Evolutionary conservation across 2,113 vertebrate species (phyloP).

Genomic region (Triplophysa tibetana): DNA sequence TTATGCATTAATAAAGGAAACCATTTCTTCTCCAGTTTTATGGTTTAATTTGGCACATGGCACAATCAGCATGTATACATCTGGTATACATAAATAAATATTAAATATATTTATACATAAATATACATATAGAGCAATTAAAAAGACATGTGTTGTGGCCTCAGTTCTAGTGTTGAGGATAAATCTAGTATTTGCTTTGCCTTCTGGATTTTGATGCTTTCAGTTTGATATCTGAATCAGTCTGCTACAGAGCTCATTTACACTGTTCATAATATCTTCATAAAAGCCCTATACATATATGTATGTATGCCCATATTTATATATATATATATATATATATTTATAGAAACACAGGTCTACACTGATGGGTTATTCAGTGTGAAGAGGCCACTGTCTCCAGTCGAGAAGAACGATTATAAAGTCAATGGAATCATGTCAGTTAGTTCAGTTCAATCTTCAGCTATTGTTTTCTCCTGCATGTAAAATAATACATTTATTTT

Average conservation of each 20-base stretch:
- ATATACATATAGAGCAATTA: slow-evolving; percentile 83
- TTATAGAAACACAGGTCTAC: slow-evolving; percentile 76
- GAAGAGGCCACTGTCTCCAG: slow-evolving; percentile 76
- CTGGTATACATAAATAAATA: slow-evolving; percentile 85
- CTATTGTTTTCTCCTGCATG: slow-evolving; percentile 79
- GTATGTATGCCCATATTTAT: slow-evolving; percentile 80
- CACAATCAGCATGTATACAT: slow-evolving; percentile 84
- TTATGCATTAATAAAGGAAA: slow-evolving; percentile 62
- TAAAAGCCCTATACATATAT: slow-evolving; percentile 82
- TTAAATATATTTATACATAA: slow-evolving; percentile 83
- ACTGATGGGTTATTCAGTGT: slow-evolving; percentile 75
- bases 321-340: slow-evolving; percentile 75
- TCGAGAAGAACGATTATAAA: slow-evolving; percentile 74
- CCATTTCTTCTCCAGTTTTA: slow-evolving; percentile 75
- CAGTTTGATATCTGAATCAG: slow-evolving; percentile 41
- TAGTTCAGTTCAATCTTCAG: slow-evolving; percentile 80
- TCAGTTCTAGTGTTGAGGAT: slow-evolving; percentile 61
- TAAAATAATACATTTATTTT: slow-evolving; percentile 83
- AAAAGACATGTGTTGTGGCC: slow-evolving; percentile 69
- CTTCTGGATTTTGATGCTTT: slow-evolving; percentile 59
- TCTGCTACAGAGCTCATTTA: slow-evolving; percentile 46
- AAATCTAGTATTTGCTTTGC: slow-evolving; percentile 44
- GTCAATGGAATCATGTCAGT: slow-evolving; percentile 80
- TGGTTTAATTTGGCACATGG: slow-evolving; percentile 85
- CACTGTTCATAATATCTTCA: slow-evolving; percentile 62